A percentile compares a stretch with the other conserved stretches of the same genome.
These are phyloP conservation scores for Aromia moschata DNA, from an alignment of 2,888 invertebrate genomes.

Conservation along the genomic window DNA sequence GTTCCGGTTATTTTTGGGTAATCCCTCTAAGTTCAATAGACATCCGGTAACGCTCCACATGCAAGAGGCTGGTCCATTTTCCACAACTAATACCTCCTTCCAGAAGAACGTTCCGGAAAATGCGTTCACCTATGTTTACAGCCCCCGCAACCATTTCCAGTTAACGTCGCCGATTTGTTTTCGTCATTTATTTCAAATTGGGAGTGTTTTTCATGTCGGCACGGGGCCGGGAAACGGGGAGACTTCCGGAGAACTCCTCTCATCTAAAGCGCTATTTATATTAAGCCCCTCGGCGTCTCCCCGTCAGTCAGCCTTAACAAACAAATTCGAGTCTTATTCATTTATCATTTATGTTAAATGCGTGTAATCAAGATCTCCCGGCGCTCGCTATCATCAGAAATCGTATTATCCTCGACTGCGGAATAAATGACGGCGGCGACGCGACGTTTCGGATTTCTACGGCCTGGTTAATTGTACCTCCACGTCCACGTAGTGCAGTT, in stretches of 20 bases:
- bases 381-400: conserved; percentile 4
- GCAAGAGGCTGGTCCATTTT: too few relatives aligned
- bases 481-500: too few relatives aligned
- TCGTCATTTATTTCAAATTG: not conserved
- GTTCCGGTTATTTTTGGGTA: too few relatives aligned
- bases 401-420: not conserved
- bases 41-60: too few relatives aligned
- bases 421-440: not conserved
- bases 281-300: not conserved
- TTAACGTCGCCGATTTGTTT: not conserved
- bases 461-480: not conserved
- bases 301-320: conserved; percentile 5
- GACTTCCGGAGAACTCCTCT: not conserved
- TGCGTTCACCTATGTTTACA: not conserved
- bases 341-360: conserved; percentile 4
- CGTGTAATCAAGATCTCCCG: not conserved
- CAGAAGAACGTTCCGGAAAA: too few relatives aligned
- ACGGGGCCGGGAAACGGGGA: not conserved
- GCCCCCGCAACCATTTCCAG: not conserved
- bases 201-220: not conserved
- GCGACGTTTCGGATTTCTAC: not conserved
- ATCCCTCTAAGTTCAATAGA: too few relatives aligned
- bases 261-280: conserved; percentile 5
- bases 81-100: too few relatives aligned
- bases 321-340: conserved; percentile 7